Percentiles rank a stretch among this genome's conserved stretches.
These are phyloP conservation scores for Haemorhous mexicanus DNA, from an alignment of 2,113 vertebrate species.

Conservation along the genomic window DNA sequence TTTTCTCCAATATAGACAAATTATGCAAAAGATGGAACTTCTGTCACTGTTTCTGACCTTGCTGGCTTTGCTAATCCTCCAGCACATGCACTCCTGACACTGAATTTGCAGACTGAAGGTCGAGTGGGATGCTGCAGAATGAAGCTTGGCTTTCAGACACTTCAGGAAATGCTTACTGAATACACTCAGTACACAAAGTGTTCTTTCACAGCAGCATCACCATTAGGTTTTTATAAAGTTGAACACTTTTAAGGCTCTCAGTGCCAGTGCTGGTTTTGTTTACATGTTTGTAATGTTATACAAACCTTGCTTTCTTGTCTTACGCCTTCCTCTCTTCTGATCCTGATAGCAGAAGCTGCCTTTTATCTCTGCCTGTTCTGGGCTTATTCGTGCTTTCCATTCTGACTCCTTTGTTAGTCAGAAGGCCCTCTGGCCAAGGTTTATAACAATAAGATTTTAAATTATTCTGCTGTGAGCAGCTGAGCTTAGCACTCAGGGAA, in stretches of 20 bases:
- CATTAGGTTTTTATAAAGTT: background rate
- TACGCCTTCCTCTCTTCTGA: background rate
- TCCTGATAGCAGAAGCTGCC: background rate
- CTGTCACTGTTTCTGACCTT: background rate
- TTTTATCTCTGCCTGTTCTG: background rate
- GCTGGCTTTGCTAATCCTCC: background rate
- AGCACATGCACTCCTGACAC: background rate
- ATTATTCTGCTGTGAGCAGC: background rate
- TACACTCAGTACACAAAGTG: background rate
- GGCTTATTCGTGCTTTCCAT: background rate
- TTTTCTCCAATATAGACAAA: background rate
- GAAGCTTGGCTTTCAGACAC: background rate
- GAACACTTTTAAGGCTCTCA: background rate
- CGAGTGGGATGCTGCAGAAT: background rate
- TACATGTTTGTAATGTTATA: background rate
- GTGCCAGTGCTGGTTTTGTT: background rate
- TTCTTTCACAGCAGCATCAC: background rate
- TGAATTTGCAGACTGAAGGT: background rate
- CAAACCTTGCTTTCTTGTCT: background rate
- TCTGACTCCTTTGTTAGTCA: background rate
- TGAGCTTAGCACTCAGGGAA: background rate
- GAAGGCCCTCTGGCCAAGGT: background rate
- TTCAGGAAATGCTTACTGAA: background rate
- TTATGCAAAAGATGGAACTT: background rate
- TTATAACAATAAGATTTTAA: background rate